A percentile compares a stretch with the other conserved stretches of the same genome.
Conservation (phyloP, 1,140 invertebrate genomes). For the Diabrotica undecimpunctata region DNA sequence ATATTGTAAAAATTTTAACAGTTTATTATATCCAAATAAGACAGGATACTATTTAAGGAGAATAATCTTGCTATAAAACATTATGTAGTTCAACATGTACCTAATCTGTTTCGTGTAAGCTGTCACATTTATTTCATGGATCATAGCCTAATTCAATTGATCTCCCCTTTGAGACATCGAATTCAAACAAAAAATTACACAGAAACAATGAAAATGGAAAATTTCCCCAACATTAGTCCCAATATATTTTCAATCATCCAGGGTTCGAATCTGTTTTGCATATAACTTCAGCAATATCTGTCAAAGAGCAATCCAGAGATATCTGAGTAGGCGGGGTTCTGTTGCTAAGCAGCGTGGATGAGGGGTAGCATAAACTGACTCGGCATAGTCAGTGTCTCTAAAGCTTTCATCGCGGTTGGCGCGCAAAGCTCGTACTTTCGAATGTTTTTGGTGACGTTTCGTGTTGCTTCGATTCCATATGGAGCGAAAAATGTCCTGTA, state of each 20-base stretch:
- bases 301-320: constrained; percentile 22
- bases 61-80: too few relatives aligned
- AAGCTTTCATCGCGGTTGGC: constrained; percentile 20
- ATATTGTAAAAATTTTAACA: too few relatives aligned
- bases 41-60: too few relatives aligned
- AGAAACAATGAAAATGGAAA: neutral
- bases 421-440: constrained; percentile 18
- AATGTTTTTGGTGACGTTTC: neutral
- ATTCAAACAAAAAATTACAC: too few relatives aligned
- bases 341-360: constrained; percentile 32
- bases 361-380: constrained; percentile 28
- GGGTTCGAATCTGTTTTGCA: constrained; percentile 9
- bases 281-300: constrained; percentile 15
- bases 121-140: too few relatives aligned
- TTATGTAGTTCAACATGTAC: too few relatives aligned
- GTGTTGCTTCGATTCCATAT: constrained; percentile 5
- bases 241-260: constrained; percentile 13
- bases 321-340: constrained; percentile 29
- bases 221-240: neutral
- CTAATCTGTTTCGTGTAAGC: too few relatives aligned
- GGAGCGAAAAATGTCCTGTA: neutral
- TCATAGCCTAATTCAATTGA: too few relatives aligned
- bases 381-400: constrained; percentile 31
- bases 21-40: too few relatives aligned
- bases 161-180: too few relatives aligned